Percentiles rank a stretch among this genome's conserved stretches.
These are phyloP conservation scores for Cloeon dipterum DNA, from an alignment of 2,888 invertebrate species.

Conservation along the genomic window DNA sequence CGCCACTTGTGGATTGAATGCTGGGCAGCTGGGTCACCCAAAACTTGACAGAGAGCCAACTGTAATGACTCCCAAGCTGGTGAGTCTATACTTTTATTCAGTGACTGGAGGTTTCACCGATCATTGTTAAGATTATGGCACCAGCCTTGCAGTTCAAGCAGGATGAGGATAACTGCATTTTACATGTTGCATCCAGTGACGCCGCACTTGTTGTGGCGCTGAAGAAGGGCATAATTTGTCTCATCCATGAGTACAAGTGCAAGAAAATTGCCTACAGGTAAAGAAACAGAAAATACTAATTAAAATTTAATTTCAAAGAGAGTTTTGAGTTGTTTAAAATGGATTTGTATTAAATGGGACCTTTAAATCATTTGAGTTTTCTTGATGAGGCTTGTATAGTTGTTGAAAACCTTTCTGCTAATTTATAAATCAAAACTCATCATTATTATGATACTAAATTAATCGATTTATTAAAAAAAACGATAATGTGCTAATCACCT, in stretches of 20 bases:
- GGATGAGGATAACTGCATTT: slow-evolving; percentile 24
- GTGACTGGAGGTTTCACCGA: neutral
- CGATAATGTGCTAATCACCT: no score
- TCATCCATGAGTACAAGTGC: slow-evolving; percentile 43
- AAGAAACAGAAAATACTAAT: neutral
- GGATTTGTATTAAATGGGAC: no score
- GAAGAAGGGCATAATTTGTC: slow-evolving; percentile 39
- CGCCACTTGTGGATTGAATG: slow-evolving; percentile 62
- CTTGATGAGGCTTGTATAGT: no score
- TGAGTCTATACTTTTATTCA: slow-evolving; percentile 4
- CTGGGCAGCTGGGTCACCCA: slow-evolving; percentile 56
- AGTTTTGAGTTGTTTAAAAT: no score
- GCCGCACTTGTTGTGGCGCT: slow-evolving; percentile 44
- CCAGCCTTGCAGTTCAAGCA: slow-evolving; percentile 13
- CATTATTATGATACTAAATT: no score
- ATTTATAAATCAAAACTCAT: no score
- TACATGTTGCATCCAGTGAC: slow-evolving; percentile 34
- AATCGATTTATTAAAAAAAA: no score
- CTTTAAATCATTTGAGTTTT: no score
- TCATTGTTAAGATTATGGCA: neutral
- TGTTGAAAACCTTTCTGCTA: no score
- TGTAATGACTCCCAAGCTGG: slow-evolving; percentile 15
- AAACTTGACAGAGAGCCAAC: slow-evolving; percentile 20
- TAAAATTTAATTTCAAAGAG: neutral
- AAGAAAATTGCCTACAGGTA: slow-evolving; percentile 42